Evolutionary conservation across 1,140 invertebrate species (phyloP).

Genomic region (Brachionus rubens): DNA sequence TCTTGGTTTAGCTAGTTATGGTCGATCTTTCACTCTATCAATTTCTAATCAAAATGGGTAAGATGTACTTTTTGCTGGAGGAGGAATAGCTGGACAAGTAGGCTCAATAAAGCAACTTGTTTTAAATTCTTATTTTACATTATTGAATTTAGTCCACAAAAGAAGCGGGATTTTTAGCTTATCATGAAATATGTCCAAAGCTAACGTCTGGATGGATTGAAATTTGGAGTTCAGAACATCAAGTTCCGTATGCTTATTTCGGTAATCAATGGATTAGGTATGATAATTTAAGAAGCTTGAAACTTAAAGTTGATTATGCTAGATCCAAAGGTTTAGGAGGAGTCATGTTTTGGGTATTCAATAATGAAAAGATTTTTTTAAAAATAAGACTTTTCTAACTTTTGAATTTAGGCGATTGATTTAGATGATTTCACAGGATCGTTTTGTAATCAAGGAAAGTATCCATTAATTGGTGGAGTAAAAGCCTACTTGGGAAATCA

Average conservation of each 20-base stretch:
- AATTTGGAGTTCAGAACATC: not conserved
- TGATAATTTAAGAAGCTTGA: constrained; percentile 67
- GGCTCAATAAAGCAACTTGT: not conserved
- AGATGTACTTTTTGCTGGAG: constrained; percentile 76
- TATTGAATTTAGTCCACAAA: constrained; percentile 70
- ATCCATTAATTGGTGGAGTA: constrained; percentile 21
- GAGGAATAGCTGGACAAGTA: constrained; percentile 70
- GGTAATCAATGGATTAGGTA: constrained; percentile 89
- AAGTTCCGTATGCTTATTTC: constrained; percentile 72
- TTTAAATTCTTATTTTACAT: not conserved
- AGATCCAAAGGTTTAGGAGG: not conserved
- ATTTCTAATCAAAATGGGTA: constrained; percentile 83
- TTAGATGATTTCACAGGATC: constrained; percentile 36
- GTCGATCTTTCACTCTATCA: constrained; percentile 74
- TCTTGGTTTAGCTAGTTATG: constrained; percentile 81
- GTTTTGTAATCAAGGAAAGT: constrained; percentile 40
- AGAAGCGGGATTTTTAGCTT: constrained; percentile 78
- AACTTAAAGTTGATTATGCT: constrained; percentile 48
- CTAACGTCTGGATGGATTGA: not conserved
- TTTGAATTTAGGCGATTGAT: constrained; percentile 53
- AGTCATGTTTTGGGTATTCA: constrained; percentile 26
- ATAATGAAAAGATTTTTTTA: constrained; percentile 47
- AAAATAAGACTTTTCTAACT: constrained; percentile 62
- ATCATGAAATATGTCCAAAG: constrained; percentile 71
- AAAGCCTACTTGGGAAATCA: not conserved